Conservation (phyloP, 2,113 vertebrate genomes). For the Okapia johnstoni region DNA sequence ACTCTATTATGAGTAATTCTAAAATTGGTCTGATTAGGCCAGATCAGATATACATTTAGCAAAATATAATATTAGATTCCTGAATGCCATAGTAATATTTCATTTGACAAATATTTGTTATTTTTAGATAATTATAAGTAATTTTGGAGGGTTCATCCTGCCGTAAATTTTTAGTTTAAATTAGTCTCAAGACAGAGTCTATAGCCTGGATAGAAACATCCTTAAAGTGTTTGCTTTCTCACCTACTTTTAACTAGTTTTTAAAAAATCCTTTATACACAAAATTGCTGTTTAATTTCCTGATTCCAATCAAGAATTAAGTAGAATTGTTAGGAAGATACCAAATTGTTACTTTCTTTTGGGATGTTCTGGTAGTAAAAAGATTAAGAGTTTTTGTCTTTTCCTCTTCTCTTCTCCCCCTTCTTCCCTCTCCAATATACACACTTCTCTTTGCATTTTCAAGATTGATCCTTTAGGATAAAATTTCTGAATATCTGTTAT, state of each 20-base stretch:
- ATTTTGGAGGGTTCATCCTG: not conserved
- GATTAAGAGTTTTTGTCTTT: not conserved
- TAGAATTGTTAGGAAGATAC: not conserved
- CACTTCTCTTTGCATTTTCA: not conserved
- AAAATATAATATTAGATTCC: not conserved
- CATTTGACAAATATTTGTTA: slow-evolving; percentile 20
- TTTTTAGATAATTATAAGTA: slow-evolving; percentile 3
- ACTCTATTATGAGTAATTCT: not conserved
- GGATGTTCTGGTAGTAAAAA: not conserved
- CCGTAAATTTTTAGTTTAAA: not conserved
- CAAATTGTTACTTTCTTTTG: not conserved
- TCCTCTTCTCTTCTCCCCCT: not conserved
- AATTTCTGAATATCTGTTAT: slow-evolving; percentile 19
- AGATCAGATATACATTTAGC: not conserved
- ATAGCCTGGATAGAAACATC: not conserved
- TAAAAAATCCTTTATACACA: not conserved
- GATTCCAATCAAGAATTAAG: not conserved
- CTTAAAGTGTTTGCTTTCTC: not conserved
- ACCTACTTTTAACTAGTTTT: not conserved
- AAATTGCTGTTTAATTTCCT: slow-evolving; percentile 20
- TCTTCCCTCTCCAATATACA: fast-evolving
- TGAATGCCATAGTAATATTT: not conserved
- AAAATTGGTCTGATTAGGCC: not conserved
- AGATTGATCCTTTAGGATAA: not conserved
- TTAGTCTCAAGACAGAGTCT: not conserved